Percentiles rank a stretch among this genome's conserved stretches.
These are phyloP conservation scores for Leptosomus discolor DNA, from an alignment of 2,113 vertebrate species.

Conservation along the genomic window DNA sequence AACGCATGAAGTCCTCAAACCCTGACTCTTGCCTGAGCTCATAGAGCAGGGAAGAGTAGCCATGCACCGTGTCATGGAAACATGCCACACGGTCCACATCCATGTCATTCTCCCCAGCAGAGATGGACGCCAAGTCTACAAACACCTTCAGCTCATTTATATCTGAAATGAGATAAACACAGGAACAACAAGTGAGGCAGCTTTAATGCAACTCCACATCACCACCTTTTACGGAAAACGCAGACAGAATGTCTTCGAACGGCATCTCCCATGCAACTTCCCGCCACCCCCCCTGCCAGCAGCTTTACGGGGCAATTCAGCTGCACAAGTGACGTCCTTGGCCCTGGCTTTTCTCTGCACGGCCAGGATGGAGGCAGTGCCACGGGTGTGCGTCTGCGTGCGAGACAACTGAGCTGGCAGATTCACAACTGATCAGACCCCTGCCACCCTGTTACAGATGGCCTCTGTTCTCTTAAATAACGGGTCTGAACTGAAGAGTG, in stretches of 20 bases:
- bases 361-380: background rate
- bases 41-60: constrained; percentile 87
- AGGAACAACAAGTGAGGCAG: background rate
- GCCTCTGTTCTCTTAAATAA: background rate
- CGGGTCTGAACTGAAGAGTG: rapidly evolving
- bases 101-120: constrained; percentile 95
- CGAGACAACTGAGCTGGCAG: background rate
- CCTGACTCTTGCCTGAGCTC: constrained; percentile 75
- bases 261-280: background rate
- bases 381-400: background rate
- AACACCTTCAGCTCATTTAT: constrained; percentile 94
- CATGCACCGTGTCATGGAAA: constrained; percentile 90
- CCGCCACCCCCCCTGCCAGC: background rate
- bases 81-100: constrained; percentile 93
- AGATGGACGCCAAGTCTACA: constrained; percentile 95
- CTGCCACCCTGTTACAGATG: background rate
- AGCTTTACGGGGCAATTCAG: background rate
- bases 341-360: background rate
- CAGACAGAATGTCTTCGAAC: background rate
- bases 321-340: rapidly evolving
- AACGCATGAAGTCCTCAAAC: constrained; percentile 76
- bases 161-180: constrained; percentile 65
- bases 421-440: too few relatives aligned
- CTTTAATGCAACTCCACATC: background rate
- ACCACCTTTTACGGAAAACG: background rate